Conservation (phyloP, 2,888 invertebrate genomes). For the Lycophotia porphyrea region DNA sequence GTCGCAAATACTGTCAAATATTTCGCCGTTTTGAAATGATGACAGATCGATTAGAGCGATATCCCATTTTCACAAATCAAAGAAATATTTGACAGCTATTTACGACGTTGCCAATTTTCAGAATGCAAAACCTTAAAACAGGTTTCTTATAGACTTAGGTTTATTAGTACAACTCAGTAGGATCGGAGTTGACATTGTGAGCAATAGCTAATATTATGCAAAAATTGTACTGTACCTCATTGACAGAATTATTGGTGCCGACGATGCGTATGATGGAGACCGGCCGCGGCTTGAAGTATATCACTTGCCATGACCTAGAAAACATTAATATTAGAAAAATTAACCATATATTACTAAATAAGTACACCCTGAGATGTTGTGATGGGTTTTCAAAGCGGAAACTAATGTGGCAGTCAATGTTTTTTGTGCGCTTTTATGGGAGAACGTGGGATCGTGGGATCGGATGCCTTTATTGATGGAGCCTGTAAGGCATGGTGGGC, state of each 20-base stretch:
- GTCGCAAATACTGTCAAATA: not conserved
- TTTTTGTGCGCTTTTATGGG: not conserved
- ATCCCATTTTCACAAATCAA: not conserved
- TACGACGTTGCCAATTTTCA: not conserved
- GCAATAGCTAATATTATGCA: not conserved
- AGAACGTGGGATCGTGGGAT: not conserved
- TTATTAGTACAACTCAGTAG: not conserved
- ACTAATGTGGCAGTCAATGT: not conserved
- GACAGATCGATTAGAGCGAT: too few species aligned
- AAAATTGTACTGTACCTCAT: conserved; percentile 92
- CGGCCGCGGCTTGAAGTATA: conserved; percentile 95
- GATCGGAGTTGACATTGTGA: not conserved
- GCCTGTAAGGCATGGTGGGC: not conserved
- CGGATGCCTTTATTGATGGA: not conserved
- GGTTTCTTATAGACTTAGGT: not conserved
- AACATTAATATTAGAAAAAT: conserved; percentile 42
- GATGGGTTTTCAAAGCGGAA: not conserved
- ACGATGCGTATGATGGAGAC: conserved; percentile 98
- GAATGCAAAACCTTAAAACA: not conserved
- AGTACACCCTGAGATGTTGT: not conserved
- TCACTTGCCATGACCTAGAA: conserved; percentile 97
- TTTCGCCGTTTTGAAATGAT: not conserved
- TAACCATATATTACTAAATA: not conserved
- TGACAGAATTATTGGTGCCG: conserved; percentile 99
- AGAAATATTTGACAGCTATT: not conserved